Percentiles rank a stretch among this genome's conserved stretches.
These are phyloP conservation scores for Aphelocoma californica DNA, from an alignment of 2,797 vertebrate species.

Conservation along the genomic window DNA sequence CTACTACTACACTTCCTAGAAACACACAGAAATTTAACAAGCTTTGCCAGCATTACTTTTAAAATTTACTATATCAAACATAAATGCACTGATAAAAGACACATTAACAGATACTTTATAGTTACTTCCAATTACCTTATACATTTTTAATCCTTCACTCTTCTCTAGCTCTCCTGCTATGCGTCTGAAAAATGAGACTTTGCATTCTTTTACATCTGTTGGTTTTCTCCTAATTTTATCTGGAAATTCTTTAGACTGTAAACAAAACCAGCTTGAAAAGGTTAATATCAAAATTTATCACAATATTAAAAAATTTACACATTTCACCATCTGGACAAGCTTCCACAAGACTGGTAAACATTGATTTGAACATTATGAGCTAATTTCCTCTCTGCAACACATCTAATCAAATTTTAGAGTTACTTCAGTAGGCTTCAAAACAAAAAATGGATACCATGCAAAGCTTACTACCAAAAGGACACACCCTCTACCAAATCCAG, in stretches of 20 bases:
- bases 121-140: slow-evolving; percentile 47
- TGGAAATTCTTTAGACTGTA: slow-evolving; percentile 57
- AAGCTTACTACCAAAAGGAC: background rate
- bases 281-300: background rate
- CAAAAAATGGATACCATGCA: background rate
- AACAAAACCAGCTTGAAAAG: background rate
- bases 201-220: slow-evolving; percentile 26
- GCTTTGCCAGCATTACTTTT: background rate
- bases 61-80: background rate
- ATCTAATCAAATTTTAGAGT: background rate
- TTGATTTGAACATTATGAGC: background rate
- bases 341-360: background rate
- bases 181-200: slow-evolving; percentile 17
- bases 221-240: slow-evolving; percentile 34
- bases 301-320: background rate
- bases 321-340: background rate
- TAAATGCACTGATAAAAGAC: background rate
- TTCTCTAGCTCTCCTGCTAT: slow-evolving; percentile 62
- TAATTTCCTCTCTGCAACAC: background rate
- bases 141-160: slow-evolving; percentile 63
- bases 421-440: background rate
- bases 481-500: background rate
- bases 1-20: background rate
- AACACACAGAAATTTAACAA: background rate
- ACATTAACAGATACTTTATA: background rate